Evolutionary conservation across 2,888 invertebrate species (phyloP).

Genomic region (Mechanitis mazaeus): DNA sequence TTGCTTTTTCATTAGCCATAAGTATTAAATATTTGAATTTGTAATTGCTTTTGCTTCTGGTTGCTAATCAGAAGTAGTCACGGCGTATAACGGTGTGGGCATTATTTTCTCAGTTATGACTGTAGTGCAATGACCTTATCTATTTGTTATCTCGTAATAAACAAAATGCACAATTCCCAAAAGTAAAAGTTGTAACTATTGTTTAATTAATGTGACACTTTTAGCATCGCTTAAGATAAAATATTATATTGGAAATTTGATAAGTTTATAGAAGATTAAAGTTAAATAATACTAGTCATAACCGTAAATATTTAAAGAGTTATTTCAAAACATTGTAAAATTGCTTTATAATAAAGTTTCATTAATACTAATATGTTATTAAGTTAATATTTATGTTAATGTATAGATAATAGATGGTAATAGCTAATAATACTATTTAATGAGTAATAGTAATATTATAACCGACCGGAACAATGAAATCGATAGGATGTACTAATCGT

Average conservation of each 20-base stretch:
- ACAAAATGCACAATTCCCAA: background rate
- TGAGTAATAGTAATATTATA: conserved; percentile 12
- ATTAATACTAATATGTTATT: too few relatives aligned
- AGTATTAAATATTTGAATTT: conserved; percentile 17
- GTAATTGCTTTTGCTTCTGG: conserved; percentile 27
- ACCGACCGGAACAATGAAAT: conserved; percentile 16
- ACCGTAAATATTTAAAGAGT: too few relatives aligned
- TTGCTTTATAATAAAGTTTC: too few relatives aligned
- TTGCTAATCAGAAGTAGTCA: conserved; percentile 30
- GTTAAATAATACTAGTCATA: too few relatives aligned
- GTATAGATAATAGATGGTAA: background rate
- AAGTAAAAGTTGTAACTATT: background rate
- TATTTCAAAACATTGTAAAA: too few relatives aligned
- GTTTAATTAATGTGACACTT: background rate
- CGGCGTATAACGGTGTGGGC: conserved; percentile 29
- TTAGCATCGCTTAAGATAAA: too few relatives aligned
- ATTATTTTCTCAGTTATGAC: conserved; percentile 26
- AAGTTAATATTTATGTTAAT: too few relatives aligned
- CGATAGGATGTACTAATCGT: conserved; percentile 18
- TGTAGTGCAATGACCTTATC: conserved; percentile 25
- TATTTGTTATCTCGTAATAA: conserved; percentile 15
- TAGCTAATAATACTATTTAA: background rate
- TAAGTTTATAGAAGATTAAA: too few relatives aligned
- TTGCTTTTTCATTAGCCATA: conserved; percentile 5
- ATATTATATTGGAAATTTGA: too few relatives aligned